Evolutionary conservation across 1,140 invertebrate genomes (phyloP).

Genomic region (Cryptotermes secundus): DNA sequence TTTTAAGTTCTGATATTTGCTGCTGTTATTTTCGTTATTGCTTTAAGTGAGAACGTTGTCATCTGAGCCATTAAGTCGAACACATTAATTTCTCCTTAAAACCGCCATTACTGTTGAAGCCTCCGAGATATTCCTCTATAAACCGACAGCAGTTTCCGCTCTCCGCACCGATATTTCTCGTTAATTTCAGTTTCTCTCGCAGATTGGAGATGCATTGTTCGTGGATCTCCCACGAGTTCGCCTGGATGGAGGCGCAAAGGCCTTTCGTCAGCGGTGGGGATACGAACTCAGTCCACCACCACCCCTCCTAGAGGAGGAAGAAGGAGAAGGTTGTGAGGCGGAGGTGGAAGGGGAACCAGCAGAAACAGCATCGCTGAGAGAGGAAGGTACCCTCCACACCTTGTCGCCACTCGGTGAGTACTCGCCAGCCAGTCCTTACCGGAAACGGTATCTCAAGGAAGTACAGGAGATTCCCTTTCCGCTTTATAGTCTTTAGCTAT

Average conservation of each 20-base stretch:
- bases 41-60: not conserved
- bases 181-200: not conserved
- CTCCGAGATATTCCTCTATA: not conserved
- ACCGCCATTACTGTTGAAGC: too few relatives aligned
- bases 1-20: too few relatives aligned
- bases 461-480: too few relatives aligned
- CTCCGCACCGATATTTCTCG: not conserved
- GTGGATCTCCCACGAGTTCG: constrained; percentile 66
- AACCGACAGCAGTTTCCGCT: not conserved
- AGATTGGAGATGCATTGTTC: constrained; percentile 58
- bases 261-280: constrained; percentile 62
- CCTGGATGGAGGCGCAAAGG: constrained; percentile 63
- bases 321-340: constrained; percentile 59
- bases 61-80: not conserved
- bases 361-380: constrained; percentile 52
- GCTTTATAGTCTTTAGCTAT: too few relatives aligned
- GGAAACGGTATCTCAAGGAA: too few relatives aligned
- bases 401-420: constrained; percentile 57
- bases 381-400: constrained; percentile 48
- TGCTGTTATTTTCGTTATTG: not conserved
- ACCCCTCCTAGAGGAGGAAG: constrained; percentile 60
- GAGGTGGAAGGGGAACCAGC: constrained; percentile 47
- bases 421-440: too few relatives aligned
- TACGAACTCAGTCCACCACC: constrained; percentile 66
- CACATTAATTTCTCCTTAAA: not conserved